phyloP scores from a whole-genome alignment of 35 echinoderm and acorn worm species.

The Amphiura filiformis region DNA sequence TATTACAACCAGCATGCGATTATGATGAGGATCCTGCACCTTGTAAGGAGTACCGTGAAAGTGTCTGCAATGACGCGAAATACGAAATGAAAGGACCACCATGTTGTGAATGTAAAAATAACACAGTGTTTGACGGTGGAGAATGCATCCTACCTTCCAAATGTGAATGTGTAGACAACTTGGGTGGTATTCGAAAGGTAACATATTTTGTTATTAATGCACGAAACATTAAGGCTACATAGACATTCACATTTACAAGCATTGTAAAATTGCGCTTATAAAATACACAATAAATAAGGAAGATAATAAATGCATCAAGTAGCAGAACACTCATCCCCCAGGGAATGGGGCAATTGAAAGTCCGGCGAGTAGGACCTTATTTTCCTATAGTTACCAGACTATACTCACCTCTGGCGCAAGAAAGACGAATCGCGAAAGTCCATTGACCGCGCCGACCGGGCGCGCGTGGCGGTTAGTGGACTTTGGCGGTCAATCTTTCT shows the following conservation, averaged over 20 bases:
- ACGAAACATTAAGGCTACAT: not conserved
- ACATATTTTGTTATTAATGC: not conserved
- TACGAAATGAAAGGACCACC: constrained; percentile 14
- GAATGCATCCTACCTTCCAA: constrained; percentile 9
- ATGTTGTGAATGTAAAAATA: constrained; percentile 29
- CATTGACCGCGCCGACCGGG: no score
- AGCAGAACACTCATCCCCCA: no score
- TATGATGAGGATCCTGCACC: not conserved
- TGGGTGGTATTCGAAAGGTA: constrained; percentile 26
- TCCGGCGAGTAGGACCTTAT: no score
- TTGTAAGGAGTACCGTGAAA: constrained; percentile 25
- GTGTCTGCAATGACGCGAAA: constrained; percentile 6
- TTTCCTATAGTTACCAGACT: no score
- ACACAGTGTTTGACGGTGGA: constrained; percentile 20
- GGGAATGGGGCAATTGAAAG: no score
- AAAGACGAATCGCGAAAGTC: no score
- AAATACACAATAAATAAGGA: not conserved
- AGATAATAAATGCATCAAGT: not conserved
- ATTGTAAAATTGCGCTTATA: not conserved
- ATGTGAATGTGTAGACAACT: constrained; percentile 8
- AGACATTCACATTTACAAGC: not conserved
- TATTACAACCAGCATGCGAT: constrained; percentile 10
- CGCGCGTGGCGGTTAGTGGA: no score
- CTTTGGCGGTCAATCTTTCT: no score
- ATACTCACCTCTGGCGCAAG: no score